Percentiles rank a stretch among this genome's conserved stretches.
These are phyloP conservation scores for Drosophila fungiperda DNA, from an alignment of 2,888 invertebrate genomes.

Conservation along the genomic window DNA sequence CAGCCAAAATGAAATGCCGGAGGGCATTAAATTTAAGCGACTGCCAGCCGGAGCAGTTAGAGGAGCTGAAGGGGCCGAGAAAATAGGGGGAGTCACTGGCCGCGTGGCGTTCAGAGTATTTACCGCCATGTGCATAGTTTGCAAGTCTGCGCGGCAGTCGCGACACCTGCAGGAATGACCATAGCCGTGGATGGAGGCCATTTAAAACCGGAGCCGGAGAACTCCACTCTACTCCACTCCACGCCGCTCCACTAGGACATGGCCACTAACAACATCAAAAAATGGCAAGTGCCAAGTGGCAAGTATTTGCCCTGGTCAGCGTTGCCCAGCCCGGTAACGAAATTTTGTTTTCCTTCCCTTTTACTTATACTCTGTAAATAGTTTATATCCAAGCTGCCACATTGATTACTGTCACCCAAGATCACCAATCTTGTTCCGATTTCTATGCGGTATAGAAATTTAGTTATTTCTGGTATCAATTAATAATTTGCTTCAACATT, in stretches of 20 bases:
- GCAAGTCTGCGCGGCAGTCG: constrained; percentile 75
- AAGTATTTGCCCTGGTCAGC: constrained; percentile 77
- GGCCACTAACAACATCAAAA: constrained; percentile 80
- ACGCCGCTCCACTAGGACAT: constrained; percentile 52
- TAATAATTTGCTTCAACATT: neutral
- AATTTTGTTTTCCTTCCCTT: constrained; percentile 21
- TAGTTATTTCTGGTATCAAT: neutral
- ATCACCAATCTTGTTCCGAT: neutral
- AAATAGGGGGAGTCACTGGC: constrained; percentile 20
- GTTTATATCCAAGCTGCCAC: neutral
- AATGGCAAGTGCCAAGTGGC: constrained; percentile 77
- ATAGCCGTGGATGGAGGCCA: neutral
- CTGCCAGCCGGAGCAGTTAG: constrained; percentile 12
- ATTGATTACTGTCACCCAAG: neutral
- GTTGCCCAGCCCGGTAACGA: constrained; percentile 18
- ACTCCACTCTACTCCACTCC: neutral
- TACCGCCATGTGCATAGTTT: constrained; percentile 80
- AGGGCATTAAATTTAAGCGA: constrained; percentile 76
- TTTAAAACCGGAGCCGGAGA: neutral
- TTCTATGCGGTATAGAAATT: too few species aligned
- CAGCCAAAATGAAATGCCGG: constrained; percentile 72
- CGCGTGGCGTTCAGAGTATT: constrained; percentile 74
- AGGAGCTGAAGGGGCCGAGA: constrained; percentile 13
- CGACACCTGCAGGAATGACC: constrained; percentile 76
- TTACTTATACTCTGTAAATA: neutral